Conservation (phyloP, 2,888 invertebrate genomes). For the Barypeithes pellucidus region DNA sequence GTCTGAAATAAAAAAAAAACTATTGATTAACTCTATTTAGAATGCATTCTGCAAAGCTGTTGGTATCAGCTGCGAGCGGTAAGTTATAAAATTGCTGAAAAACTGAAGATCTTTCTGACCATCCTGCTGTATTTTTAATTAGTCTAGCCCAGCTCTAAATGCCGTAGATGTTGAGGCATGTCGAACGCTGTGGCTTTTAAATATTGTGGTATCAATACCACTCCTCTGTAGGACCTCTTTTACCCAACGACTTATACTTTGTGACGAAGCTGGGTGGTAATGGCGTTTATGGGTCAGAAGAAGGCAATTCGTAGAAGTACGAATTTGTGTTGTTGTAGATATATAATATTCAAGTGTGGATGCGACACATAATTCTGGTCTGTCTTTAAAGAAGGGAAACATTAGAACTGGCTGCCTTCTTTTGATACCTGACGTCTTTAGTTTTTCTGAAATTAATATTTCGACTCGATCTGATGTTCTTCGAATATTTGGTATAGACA, state of each 20-base stretch:
- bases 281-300: constrained; percentile 21
- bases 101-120: no score
- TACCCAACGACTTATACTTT: constrained; percentile 27
- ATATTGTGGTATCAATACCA: constrained; percentile 27
- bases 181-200: constrained; percentile 17
- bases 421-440: constrained; percentile 41
- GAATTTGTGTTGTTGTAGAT: constrained; percentile 6
- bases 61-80: no score
- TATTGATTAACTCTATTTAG: no score
- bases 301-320: background rate
- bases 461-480: background rate
- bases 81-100: no score
- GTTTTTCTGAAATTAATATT: constrained; percentile 40
- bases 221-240: constrained; percentile 24
- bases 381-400: constrained; percentile 28
- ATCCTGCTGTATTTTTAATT: no score
- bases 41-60: background rate
- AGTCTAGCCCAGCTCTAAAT: constrained; percentile 9
- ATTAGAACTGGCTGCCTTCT: constrained; percentile 33
- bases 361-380: constrained; percentile 21
- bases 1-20: no score
- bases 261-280: constrained; percentile 19
- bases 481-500: constrained; percentile 21
- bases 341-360: constrained; percentile 10
- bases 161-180: constrained; percentile 37